phyloP scores from a whole-genome alignment of 2,113 vertebrate genomes.

The Mirza zaza region DNA sequence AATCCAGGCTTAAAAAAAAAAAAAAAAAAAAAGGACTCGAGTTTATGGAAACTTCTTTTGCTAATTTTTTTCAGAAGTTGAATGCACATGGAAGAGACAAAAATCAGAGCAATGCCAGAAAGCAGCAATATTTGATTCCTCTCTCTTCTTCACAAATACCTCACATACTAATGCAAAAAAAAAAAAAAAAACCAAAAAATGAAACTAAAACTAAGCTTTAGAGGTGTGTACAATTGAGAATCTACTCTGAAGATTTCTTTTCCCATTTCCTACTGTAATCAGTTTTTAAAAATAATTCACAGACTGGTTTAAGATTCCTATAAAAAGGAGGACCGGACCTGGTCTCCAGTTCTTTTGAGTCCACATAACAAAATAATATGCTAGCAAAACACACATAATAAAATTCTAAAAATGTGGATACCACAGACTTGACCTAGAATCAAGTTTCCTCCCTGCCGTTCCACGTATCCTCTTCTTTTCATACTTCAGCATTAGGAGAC shows the following conservation, averaged over 20 bases:
- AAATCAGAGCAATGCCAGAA: slow-evolving; percentile 34
- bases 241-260: slow-evolving; percentile 36
- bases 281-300: slow-evolving; percentile 40
- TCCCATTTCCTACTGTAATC: slow-evolving; percentile 27
- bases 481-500: slow-evolving; percentile 70
- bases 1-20: background rate
- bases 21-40: background rate
- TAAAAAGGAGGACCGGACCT: slow-evolving; percentile 42
- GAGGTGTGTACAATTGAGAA: slow-evolving; percentile 25
- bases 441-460: slow-evolving; percentile 72
- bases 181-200: background rate
- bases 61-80: slow-evolving; percentile 26
- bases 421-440: slow-evolving; percentile 62
- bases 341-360: slow-evolving; percentile 43
- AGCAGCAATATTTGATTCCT: slow-evolving; percentile 27
- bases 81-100: slow-evolving; percentile 36
- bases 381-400: slow-evolving; percentile 56
- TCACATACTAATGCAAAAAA: slow-evolving; percentile 39
- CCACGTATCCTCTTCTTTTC: slow-evolving; percentile 75
- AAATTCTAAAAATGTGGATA: slow-evolving; percentile 50
- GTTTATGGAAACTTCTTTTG: slow-evolving; percentile 10
- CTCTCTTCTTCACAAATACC: background rate
- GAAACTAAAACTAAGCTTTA: slow-evolving; percentile 30
- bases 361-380: slow-evolving; percentile 30
- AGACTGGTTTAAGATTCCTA: slow-evolving; percentile 14